Evolutionary conservation across 64 coral and sea anemone genomes (phyloP), one percentile per base, ranked within the genome.

Genomic region (Montipora capricornis): DNA sequence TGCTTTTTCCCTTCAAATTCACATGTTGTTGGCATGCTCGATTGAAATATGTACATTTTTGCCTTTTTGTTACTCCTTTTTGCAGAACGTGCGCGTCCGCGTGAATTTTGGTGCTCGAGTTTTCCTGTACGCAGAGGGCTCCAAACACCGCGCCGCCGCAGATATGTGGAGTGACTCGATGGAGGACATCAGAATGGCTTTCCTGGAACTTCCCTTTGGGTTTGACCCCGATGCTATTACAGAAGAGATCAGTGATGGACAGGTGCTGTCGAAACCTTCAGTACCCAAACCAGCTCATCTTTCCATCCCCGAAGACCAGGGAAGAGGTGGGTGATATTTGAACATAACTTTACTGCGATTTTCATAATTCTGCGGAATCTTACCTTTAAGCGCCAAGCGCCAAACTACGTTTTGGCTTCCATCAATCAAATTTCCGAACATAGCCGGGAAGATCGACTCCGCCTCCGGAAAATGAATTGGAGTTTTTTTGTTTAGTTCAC

Each of bases 61-160:
- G 1, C 16, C 47, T 68, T 69, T 16, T 5, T 2, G 19, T 26
- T 26, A 74, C 66, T 51, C 47, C 37, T 91, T 74, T 68, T 78
- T 51, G 1, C 24, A 98, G 97, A 84, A 98, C 75, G 89, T 98
- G 45, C 82, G 91, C 53, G 88, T 96, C 51, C 94, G 87, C 2
- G 97, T 94, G 8, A 98, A 98, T 51, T 94, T 98, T 79, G 94
- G 97, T 44, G 87, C 57, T 68, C 94, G 79, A 0, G 59, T 94
- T 48, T 98, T 98, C 68, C 22, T 90, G 6, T 96, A 98, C 60
- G 83, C 83, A 44, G 93, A 93, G 46, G 97, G 94, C 16, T 90
- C 88, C 77, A 98, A 91, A 53, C 87, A 95, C 44, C 94, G 97
- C 37, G 81, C 88, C 14, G 94, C 91, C 1, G 94, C 94, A 4